Evolutionary conservation across 1,140 invertebrate genomes (phyloP).

Genomic region (Zaprionus inermis): DNA sequence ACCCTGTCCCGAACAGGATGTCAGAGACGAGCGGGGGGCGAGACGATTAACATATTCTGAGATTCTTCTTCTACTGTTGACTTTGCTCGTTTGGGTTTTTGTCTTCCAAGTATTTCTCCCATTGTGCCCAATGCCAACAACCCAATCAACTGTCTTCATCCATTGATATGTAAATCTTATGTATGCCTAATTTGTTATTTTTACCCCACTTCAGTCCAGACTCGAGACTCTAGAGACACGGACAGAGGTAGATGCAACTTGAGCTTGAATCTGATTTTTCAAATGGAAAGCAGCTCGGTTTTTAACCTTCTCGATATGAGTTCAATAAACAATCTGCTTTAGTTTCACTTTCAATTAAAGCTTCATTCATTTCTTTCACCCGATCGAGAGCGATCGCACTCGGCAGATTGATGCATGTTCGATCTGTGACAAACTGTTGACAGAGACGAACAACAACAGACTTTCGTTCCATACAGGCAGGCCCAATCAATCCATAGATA

Average conservation of each 20-base stretch:
- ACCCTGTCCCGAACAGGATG: conserved; percentile 56
- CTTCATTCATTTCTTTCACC: conserved; percentile 14
- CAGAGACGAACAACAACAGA: conserved; percentile 34
- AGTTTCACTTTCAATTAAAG: conserved; percentile 65
- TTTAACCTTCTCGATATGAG: conserved; percentile 23
- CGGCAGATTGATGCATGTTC: conserved; percentile 46
- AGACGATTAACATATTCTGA: conserved; percentile 63
- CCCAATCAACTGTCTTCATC: conserved; percentile 57
- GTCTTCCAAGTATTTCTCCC: conserved; percentile 21
- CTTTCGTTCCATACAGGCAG: conserved; percentile 51
- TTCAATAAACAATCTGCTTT: conserved; percentile 11
- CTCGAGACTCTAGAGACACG: background rate
- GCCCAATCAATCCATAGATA: conserved; percentile 25
- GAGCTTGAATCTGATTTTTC: conserved; percentile 29
- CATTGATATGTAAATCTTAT: conserved; percentile 70
- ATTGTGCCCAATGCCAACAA: conserved; percentile 68
- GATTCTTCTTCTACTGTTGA: conserved; percentile 35
- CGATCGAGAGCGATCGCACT: conserved; percentile 55
- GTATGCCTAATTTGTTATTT: conserved; percentile 27
- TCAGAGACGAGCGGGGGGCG: conserved; percentile 5
- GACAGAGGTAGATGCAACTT: conserved; percentile 19
- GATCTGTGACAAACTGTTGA: conserved; percentile 42
- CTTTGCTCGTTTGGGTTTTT: conserved; percentile 48
- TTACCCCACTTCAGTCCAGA: conserved; percentile 2
- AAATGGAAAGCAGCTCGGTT: conserved; percentile 34